These are phyloP conservation scores for Eubasilissa regina DNA, from an alignment of 1,140 invertebrate species.

Conservation along the genomic window DNA sequence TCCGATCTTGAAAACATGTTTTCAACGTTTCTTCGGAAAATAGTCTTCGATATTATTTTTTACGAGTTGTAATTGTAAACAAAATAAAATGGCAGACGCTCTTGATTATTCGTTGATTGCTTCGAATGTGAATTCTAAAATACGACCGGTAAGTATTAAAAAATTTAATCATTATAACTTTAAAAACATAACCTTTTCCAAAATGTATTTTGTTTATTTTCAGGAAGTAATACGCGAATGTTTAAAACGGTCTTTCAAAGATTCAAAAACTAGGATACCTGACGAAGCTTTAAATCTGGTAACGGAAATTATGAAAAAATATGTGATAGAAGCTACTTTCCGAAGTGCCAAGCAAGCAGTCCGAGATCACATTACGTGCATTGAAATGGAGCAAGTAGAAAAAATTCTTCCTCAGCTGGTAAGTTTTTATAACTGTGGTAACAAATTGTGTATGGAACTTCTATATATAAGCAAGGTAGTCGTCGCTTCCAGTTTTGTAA, in stretches of 20 bases:
- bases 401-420: slow-evolving; percentile 70
- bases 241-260: slow-evolving; percentile 63
- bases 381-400: slow-evolving; percentile 68
- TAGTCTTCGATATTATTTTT: no score
- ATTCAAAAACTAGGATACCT: slow-evolving; percentile 65
- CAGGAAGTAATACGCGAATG: slow-evolving; percentile 64
- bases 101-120: slow-evolving; percentile 31
- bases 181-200: neutral
- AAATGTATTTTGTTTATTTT: neutral
- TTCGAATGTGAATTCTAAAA: slow-evolving; percentile 38
- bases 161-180: neutral
- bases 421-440: slow-evolving; percentile 35
- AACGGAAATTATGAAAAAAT: slow-evolving; percentile 68
- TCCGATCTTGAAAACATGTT: no score
- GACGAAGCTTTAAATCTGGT: slow-evolving; percentile 65
- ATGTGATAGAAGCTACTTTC: slow-evolving; percentile 70
- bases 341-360: slow-evolving; percentile 69
- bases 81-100: slow-evolving; percentile 10
- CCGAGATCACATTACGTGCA: slow-evolving; percentile 65
- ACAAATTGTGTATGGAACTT: no score
- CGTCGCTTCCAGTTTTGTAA: no score
- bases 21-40: no score
- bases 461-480: no score
- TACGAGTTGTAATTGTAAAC: no score
- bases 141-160: slow-evolving; percentile 23